These are phyloP conservation scores for Blastomussa wellsi DNA, from an alignment of 92 coral and sea anemone species.

Conservation along the genomic window DNA sequence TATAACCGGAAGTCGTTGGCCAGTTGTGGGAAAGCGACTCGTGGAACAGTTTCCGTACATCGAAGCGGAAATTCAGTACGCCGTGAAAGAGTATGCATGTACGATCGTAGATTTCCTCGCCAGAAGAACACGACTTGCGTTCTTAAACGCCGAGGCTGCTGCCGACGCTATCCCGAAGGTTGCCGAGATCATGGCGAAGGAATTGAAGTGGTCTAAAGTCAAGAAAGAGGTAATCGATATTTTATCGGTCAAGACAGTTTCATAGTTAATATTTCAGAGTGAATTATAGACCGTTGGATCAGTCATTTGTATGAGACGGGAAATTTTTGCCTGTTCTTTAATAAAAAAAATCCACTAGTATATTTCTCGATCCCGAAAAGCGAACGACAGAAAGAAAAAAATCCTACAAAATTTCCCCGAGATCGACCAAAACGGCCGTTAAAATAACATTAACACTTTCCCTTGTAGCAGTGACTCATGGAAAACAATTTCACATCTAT, in stretches of 20 bases:
- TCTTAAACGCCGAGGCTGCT: constrained; percentile 87
- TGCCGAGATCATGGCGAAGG: constrained; percentile 96
- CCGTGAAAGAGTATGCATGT: constrained; percentile 91
- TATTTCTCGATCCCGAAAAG: no score
- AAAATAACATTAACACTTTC: no score
- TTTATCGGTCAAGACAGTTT: neutral
- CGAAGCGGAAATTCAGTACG: constrained; percentile 93
- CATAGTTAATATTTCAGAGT: neutral
- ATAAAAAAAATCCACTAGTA: no score
- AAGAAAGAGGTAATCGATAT: constrained; percentile 74
- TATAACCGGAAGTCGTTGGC: constrained; percentile 93
- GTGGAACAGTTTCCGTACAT: constrained; percentile 87
- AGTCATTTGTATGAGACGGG: no score
- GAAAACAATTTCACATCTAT: no score
- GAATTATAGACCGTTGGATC: no score
- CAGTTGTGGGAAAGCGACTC: constrained; percentile 83
- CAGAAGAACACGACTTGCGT: constrained; percentile 94
- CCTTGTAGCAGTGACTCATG: no score
- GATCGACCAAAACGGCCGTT: no score
- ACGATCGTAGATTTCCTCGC: constrained; percentile 93
- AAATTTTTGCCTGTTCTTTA: no score
- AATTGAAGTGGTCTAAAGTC: constrained; percentile 84
- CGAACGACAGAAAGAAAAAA: no score
- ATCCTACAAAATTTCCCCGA: no score
- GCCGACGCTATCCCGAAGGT: constrained; percentile 82